Conservation (phyloP, 2,888 invertebrate genomes). For the Seira sanloemensis region DNA sequence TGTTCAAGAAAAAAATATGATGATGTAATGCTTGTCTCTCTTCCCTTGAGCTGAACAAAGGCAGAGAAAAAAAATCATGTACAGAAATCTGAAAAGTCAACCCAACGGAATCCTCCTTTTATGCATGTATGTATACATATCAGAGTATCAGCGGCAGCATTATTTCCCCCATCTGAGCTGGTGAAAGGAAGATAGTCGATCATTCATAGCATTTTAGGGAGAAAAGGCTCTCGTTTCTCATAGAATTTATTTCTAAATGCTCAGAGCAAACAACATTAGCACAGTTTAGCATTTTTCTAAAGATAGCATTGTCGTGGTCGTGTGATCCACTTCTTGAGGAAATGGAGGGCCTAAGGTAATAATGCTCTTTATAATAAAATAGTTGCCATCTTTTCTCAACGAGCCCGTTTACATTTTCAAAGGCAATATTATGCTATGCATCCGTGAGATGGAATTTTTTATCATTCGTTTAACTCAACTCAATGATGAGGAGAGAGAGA, state of each 20-base stretch:
- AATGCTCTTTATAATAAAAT: constrained; percentile 34
- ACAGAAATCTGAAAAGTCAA: not conserved
- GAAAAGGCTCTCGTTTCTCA: too few species aligned
- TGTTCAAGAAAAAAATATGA: not conserved
- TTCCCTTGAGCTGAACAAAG: not conserved
- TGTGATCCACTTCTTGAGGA: constrained; percentile 6
- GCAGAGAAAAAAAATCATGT: not conserved
- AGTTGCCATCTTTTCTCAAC: constrained; percentile 22
- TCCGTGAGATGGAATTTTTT: too few species aligned
- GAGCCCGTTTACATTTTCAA: constrained; percentile 9
- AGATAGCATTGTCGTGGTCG: not conserved
- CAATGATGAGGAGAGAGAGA: too few species aligned
- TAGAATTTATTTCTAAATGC: not conserved
- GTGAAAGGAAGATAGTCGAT: not conserved
- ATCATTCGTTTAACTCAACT: too few species aligned
- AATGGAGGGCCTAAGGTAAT: not conserved
- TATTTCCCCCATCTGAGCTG: not conserved
- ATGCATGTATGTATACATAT: not conserved
- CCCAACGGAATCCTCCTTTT: not conserved
- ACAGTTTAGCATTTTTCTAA: constrained; percentile 24
- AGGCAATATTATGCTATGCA: too few species aligned
- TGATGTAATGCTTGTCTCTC: too few species aligned
- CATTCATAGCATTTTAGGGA: not conserved
- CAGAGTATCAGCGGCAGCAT: not conserved
- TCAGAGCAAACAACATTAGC: constrained; percentile 35